phyloP scores from a whole-genome alignment of 2,113 vertebrate genomes.

The Actinemys pallida region DNA sequence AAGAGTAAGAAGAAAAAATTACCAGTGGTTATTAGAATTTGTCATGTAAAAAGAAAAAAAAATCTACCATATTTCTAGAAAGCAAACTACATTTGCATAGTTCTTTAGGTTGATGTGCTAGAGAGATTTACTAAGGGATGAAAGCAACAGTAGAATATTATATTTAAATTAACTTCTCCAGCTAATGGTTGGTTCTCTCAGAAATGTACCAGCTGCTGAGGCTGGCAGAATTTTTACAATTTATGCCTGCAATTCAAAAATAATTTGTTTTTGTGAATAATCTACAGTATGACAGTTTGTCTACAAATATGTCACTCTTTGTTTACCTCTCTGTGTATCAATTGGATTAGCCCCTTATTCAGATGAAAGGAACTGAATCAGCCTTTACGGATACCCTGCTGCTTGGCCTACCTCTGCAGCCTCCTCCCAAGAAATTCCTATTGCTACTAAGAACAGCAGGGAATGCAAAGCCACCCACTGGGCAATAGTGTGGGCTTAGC shows the following conservation, averaged over 20 bases:
- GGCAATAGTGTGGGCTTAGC: slow-evolving; percentile 40
- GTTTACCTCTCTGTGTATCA: slow-evolving; percentile 75
- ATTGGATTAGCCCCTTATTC: slow-evolving; percentile 74
- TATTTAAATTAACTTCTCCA: slow-evolving; percentile 68
- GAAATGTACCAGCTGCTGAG: slow-evolving; percentile 71
- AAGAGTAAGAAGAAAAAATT: background rate
- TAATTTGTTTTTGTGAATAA: slow-evolving; percentile 78
- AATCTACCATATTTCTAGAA: background rate
- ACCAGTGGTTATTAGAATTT: background rate
- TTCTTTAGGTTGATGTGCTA: slow-evolving; percentile 22
- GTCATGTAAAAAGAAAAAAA: background rate
- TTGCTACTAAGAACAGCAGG: slow-evolving; percentile 59
- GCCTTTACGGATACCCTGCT: slow-evolving; percentile 52
- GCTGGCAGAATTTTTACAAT: slow-evolving; percentile 62
- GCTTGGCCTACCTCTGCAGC: slow-evolving; percentile 38
- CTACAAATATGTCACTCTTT: slow-evolving; percentile 82
- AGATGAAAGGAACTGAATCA: slow-evolving; percentile 66
- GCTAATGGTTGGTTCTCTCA: slow-evolving; percentile 50
- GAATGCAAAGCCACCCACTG: slow-evolving; percentile 53
- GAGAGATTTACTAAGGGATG: slow-evolving; percentile 38
- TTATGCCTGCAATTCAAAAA: slow-evolving; percentile 70
- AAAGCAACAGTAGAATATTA: slow-evolving; percentile 52
- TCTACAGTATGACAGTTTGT: slow-evolving; percentile 79
- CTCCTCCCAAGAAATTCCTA: slow-evolving; percentile 44
- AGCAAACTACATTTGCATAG: background rate